These are phyloP conservation scores for Pseudanteris insignis DNA, from an alignment of 2,888 invertebrate genomes.

Conservation along the genomic window DNA sequence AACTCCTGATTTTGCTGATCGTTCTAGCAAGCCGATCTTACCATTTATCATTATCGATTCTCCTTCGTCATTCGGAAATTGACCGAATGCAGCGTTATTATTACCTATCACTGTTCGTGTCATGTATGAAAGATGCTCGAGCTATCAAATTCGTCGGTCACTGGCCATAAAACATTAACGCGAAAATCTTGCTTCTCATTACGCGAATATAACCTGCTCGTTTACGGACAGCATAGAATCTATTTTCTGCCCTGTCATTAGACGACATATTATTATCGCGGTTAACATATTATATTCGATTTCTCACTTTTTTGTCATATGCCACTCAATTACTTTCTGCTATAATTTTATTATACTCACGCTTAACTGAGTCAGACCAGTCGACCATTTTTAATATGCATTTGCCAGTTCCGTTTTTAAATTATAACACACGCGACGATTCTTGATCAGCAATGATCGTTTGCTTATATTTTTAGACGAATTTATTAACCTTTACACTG, in stretches of 20 bases:
- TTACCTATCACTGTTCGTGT: conserved; percentile 37
- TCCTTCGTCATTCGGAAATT: conserved; percentile 40
- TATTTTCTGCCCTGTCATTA: conserved; percentile 26
- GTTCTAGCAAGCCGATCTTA: too few species aligned
- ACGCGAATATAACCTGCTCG: conserved; percentile 30
- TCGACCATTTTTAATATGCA: conserved; percentile 11
- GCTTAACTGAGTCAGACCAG: conserved; percentile 15
- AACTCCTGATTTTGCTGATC: too few species aligned
- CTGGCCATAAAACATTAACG: conserved; percentile 39
- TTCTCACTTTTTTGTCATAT: conserved; percentile 11
- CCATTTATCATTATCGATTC: conserved; percentile 37
- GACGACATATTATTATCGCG: conserved; percentile 23
- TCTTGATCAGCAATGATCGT: too few species aligned
- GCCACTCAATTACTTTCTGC: conserved; percentile 21
- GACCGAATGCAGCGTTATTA: conserved; percentile 44
- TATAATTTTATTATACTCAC: conserved; percentile 26
- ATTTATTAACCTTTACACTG: too few species aligned
- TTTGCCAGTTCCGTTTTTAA: conserved; percentile 11
- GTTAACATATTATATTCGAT: conserved; percentile 24
- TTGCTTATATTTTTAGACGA: too few species aligned
- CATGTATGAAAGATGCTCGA: conserved; percentile 37
- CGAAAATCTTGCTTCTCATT: conserved; percentile 36
- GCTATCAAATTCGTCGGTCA: conserved; percentile 36
- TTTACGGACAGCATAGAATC: conserved; percentile 27
- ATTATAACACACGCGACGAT: too few species aligned